Evolutionary conservation across 2,797 vertebrate genomes (phyloP), one percentile per base, ranked within the genome.

Genomic region (Alauda arvensis): DNA sequence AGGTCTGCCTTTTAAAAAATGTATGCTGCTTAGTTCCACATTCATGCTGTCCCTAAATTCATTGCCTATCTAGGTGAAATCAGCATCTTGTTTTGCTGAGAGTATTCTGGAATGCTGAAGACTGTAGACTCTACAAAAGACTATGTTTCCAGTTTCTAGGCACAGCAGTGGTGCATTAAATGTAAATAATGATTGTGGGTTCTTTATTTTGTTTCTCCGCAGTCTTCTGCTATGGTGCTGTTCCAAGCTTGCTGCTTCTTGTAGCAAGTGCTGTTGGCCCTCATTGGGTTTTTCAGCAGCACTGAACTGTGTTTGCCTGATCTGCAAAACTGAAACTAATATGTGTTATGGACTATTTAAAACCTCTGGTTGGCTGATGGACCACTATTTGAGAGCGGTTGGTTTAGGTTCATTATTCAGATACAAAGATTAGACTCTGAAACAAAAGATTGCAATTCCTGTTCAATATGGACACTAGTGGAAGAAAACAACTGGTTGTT

Each of bases 341-440:
- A 0, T 11, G 0, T 68, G 0, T 39, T 48, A 5, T 1, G 29
- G 59, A 53, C 17, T 10, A 3, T 31, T 31, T 31, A 28, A 37
- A 84, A 77, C 46, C 21, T 42, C 79, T 81, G 59, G 12, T 1
- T 55, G 60, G 56, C 72, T 45, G 26, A 0, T 1, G 1, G 18
- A 33, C 10, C 8, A 1, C 51, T 57, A 19, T 21, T 51, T 18
- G 57, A 60, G 34, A 66, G 62, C 31, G 34, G 42, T 6, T 70
- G 60, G 21, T 72, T 31, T 56, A 18, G 56, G 14, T 4, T 61
- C 31, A 11, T 60, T 56, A 33, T 57, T 67, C 29, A 33, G 28
- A 40, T 78, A 29, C 0, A 0, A 33, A 74, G 40, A 15, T 74
- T 77, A 70, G 74, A 78, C 28, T 39, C n/a, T 43, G 71, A 63